Conservation (phyloP, 2,888 invertebrate species). For the Dinocampus coccinellae region DNA sequence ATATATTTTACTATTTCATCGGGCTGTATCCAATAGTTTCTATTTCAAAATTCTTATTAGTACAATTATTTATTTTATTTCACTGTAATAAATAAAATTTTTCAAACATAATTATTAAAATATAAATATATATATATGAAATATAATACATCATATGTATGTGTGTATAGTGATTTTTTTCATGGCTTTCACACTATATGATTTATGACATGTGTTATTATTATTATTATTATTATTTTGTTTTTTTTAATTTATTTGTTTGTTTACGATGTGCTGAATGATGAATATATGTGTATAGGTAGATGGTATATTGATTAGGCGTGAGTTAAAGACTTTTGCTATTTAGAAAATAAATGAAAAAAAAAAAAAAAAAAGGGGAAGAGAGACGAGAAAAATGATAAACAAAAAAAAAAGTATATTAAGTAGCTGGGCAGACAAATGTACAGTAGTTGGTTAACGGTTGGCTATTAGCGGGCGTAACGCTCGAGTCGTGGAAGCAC, state of each 20-base stretch:
- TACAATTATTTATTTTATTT: not conserved
- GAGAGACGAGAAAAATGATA: not conserved
- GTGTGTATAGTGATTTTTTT: too few relatives aligned
- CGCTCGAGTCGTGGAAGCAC: conserved; percentile 49
- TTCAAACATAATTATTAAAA: too few relatives aligned
- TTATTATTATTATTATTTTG: too few relatives aligned
- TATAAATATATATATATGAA: too few relatives aligned
- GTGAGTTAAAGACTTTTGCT: not conserved
- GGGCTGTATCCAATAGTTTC: too few relatives aligned
- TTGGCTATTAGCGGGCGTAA: conserved; percentile 68
- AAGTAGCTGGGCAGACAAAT: conserved; percentile 8
- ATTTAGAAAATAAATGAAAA: too few relatives aligned
- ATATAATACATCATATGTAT: too few relatives aligned
- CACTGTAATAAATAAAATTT: too few relatives aligned
- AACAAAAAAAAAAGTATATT: too few relatives aligned
- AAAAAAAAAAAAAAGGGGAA: too few relatives aligned
- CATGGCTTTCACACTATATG: not conserved
- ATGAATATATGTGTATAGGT: not conserved
- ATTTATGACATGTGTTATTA: not conserved
- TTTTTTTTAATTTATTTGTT: too few relatives aligned
- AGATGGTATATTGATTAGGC: not conserved
- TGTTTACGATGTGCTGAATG: not conserved
- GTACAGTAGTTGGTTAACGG: conserved; percentile 66
- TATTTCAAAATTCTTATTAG: not conserved
- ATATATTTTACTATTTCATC: conserved; percentile 3